Conservation (phyloP, 2,797 vertebrate species). For the Peromyscus aztecus region DNA sequence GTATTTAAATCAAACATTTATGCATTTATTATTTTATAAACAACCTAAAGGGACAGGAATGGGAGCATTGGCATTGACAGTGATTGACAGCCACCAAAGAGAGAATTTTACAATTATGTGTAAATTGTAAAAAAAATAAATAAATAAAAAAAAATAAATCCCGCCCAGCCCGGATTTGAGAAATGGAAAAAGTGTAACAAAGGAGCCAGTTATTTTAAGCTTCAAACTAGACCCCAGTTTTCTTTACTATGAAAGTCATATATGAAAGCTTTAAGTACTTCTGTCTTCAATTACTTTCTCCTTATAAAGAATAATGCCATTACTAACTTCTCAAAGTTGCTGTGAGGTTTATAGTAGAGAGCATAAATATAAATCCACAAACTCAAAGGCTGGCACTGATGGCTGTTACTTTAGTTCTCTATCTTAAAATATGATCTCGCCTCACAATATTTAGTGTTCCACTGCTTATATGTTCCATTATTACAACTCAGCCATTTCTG, state of each 20-base stretch:
- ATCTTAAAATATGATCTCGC: constrained; percentile 9
- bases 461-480: constrained; percentile 26
- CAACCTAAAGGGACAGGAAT: background rate
- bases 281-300: constrained; percentile 30
- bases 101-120: background rate
- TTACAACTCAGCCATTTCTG: constrained; percentile 43
- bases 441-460: constrained; percentile 16
- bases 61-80: background rate
- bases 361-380: background rate
- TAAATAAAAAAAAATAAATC: background rate
- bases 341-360: background rate
- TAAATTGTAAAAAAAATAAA: background rate
- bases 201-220: background rate
- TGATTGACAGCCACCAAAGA: background rate
- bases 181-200: background rate
- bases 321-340: background rate
- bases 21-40: constrained; percentile 18
- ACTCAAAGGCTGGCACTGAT: background rate
- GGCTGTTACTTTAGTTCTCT: background rate
- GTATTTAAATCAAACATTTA: background rate
- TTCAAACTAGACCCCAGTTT: background rate
- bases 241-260: background rate
- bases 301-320: background rate
- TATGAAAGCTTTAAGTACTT: background rate
- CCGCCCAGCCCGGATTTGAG: background rate